Evolutionary conservation across 30 jellyfish, hydroid and myxozoan genomes (phyloP).

Genomic region (Nemopilema nomurai): DNA sequence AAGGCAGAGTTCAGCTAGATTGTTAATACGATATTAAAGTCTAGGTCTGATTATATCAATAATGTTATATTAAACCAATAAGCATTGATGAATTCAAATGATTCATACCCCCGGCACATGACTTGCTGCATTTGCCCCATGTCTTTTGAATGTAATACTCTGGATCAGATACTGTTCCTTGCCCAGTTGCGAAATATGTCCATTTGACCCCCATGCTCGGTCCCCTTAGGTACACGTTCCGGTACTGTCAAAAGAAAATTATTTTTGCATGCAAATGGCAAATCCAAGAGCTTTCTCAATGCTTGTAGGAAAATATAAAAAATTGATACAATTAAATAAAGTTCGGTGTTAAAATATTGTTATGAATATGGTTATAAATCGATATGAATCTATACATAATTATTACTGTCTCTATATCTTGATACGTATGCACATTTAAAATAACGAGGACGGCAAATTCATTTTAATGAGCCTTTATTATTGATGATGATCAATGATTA

Average conservation of each 20-base stretch:
- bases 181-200: neutral
- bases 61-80: too few relatives aligned
- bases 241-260: neutral
- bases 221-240: neutral
- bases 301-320: neutral
- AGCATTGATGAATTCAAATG: too few relatives aligned
- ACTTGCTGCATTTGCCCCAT: conserved; percentile 57
- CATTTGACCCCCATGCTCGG: conserved; percentile 5
- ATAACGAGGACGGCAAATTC: too few relatives aligned
- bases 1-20: neutral
- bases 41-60: too few relatives aligned
- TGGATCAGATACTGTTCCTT: conserved; percentile 19
- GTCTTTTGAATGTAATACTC: neutral
- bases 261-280: neutral
- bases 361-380: neutral
- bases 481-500: too few relatives aligned
- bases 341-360: neutral
- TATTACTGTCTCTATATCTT: too few relatives aligned
- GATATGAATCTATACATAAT: too few relatives aligned
- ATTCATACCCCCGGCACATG: conserved; percentile 79
- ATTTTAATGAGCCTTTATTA: too few relatives aligned
- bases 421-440: too few relatives aligned
- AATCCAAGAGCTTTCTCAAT: too few relatives aligned
- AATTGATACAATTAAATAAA: neutral
- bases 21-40: too few relatives aligned